phyloP scores from a whole-genome alignment of 2,888 invertebrate genomes.

The Cryptocheilus praepositus region DNA sequence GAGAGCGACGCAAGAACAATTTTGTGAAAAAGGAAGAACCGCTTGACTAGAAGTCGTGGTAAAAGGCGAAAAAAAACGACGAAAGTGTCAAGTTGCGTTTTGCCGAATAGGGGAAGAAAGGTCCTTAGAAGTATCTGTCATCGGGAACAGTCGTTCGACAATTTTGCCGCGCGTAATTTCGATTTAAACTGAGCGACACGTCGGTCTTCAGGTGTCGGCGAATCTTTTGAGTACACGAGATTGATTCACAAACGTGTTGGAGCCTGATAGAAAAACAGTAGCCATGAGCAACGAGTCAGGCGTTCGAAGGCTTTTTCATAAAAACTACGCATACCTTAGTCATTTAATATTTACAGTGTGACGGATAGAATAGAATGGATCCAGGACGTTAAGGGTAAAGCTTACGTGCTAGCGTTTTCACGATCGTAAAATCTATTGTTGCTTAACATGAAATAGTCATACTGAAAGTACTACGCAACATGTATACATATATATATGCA shows the following conservation, averaged over 20 bases:
- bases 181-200: too few relatives aligned
- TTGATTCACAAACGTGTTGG: too few relatives aligned
- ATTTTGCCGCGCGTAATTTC: neutral
- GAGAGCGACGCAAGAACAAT: too few relatives aligned
- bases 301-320: slow-evolving; percentile 24
- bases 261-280: too few relatives aligned
- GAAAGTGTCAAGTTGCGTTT: too few relatives aligned
- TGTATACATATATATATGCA: slow-evolving; percentile 2
- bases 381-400: neutral
- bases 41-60: neutral
- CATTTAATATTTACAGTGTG: slow-evolving; percentile 49
- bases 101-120: too few relatives aligned
- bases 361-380: neutral
- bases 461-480: slow-evolving; percentile 24
- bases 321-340: slow-evolving; percentile 35
- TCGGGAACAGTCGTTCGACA: too few relatives aligned
- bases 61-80: neutral
- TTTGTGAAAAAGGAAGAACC: neutral
- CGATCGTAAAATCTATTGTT: slow-evolving; percentile 44
- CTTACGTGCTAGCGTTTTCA: slow-evolving; percentile 48
- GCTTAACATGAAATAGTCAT: slow-evolving; percentile 36
- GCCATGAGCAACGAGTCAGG: too few relatives aligned
- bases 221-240: too few relatives aligned
- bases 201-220: too few relatives aligned
- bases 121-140: too few relatives aligned